A percentile compares a stretch with the other conserved stretches of the same genome.
Evolutionary conservation across 2,113 vertebrate genomes (phyloP).

Genomic region (Phrynosoma blainvillii): DNA sequence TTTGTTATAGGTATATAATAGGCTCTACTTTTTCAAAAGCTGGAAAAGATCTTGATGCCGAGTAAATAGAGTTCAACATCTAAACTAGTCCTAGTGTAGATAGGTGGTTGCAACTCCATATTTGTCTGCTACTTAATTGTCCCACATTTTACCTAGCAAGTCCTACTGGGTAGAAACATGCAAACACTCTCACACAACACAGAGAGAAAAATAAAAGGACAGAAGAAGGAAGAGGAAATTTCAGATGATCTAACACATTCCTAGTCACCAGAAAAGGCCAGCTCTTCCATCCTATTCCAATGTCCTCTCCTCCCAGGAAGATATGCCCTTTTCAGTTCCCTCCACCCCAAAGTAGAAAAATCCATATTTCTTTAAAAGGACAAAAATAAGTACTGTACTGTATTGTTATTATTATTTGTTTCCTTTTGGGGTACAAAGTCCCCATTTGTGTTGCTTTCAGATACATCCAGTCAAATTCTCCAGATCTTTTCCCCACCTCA

Average conservation of each 20-base stretch:
- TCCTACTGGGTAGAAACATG: slow-evolving; percentile 54
- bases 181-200: slow-evolving; percentile 22
- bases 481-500: neutral
- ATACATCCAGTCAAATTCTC: slow-evolving; percentile 30
- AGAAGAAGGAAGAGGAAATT: slow-evolving; percentile 53
- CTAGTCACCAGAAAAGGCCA: slow-evolving; percentile 56
- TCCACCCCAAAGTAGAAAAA: slow-evolving; percentile 16
- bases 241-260: slow-evolving; percentile 57
- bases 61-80: slow-evolving; percentile 48
- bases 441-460: slow-evolving; percentile 34
- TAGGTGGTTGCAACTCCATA: slow-evolving; percentile 54
- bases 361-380: slow-evolving; percentile 60
- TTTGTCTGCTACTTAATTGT: slow-evolving; percentile 73
- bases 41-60: slow-evolving; percentile 53
- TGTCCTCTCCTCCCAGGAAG: slow-evolving; percentile 40
- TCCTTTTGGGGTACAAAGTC: slow-evolving; percentile 43
- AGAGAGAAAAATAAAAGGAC: neutral
- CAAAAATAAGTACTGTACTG: slow-evolving; percentile 67
- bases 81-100: slow-evolving; percentile 51
- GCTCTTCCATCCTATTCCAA: slow-evolving; percentile 43
- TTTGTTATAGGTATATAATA: slow-evolving; percentile 64
- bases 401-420: slow-evolving; percentile 53
- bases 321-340: slow-evolving; percentile 14
- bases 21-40: slow-evolving; percentile 60
- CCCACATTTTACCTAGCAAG: slow-evolving; percentile 65